Base-by-base conservation (phyloP, 2,888 invertebrate genomes). In the Oxystoma pomonae region DNA sequence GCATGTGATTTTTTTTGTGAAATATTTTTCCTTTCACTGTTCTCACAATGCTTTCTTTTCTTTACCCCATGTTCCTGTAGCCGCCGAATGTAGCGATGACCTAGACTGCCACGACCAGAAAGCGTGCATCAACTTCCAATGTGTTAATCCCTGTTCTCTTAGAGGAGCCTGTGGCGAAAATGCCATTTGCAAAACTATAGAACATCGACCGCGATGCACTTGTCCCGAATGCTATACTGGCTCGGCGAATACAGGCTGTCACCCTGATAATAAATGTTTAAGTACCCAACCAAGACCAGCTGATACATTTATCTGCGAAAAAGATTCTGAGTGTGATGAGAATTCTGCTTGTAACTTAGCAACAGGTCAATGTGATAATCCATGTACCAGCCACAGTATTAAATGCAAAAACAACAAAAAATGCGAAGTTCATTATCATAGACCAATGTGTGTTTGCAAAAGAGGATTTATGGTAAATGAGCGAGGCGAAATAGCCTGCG, bases 31-130 rank as follows among this genome's bases (percentile, higher is more conserved):
- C 90, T 90, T 91, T 90, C 90, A 90, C 90, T 90, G 91, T 91
- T 91, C 89, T 89, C 87, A 87, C 85, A 3, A 35, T 35, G 35
- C 35, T 35, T 35, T 35, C 35, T 35, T 35, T 35, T 35, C 35
- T 35, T 35, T 80, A 77, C 78, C 75, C 76, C 74, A 72, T 75
- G 73, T 74, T 72, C 71, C 73, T 72, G 73, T 78, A 80, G 81
- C 80, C 75, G 80, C 80, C 74, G 91, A 92, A 88, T 94, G 94
- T 85, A 89, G 89, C 84, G 89, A 89, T 83, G 93, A 95, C 86
- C 86, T 88, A 84, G 94, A 94, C 85, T 96, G 95, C 84, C 89
- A 92, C 73, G 90, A 90, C 83, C 93, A 94, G 83, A 91, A 92
- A 85, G 91, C 93, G 80, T 96, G 95, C 85, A 87, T 93, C 83